Evolutionary conservation across 2,797 vertebrate species (phyloP).

Genomic region (Phrynocephalus vlangalii): DNA sequence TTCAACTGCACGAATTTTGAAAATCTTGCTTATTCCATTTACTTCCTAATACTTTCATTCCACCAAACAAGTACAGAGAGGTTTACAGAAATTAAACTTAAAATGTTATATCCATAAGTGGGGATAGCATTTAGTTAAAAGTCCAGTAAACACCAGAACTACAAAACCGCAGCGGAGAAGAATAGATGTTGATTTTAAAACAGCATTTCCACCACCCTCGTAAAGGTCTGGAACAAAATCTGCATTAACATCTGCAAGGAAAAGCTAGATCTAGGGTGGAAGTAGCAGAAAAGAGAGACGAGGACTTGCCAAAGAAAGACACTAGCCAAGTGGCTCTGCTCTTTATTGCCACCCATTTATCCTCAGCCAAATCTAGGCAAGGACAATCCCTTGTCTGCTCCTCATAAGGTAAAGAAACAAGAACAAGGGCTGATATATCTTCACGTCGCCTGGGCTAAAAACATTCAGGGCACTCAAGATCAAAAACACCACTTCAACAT

Average conservation of each 20-base stretch:
- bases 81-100: background rate
- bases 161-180: background rate
- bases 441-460: background rate
- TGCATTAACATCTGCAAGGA: background rate
- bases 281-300: background rate
- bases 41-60: background rate
- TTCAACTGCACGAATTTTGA: background rate
- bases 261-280: background rate
- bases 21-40: constrained; percentile 1
- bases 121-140: background rate
- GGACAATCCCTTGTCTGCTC: background rate
- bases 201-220: background rate
- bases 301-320: background rate
- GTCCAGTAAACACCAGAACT: background rate
- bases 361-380: background rate
- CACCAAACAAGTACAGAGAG: background rate
- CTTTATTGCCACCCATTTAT: background rate
- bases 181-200: constrained; percentile 4
- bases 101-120: background rate
- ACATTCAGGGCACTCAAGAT: background rate
- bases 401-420: background rate
- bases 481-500: background rate
- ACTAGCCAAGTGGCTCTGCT: background rate
- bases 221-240: background rate
- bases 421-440: background rate